A percentile compares a stretch with the other conserved stretches of the same genome.
Evolutionary conservation across 1,140 invertebrate species (phyloP).

Genomic region (Doryteuthis pealeii): DNA sequence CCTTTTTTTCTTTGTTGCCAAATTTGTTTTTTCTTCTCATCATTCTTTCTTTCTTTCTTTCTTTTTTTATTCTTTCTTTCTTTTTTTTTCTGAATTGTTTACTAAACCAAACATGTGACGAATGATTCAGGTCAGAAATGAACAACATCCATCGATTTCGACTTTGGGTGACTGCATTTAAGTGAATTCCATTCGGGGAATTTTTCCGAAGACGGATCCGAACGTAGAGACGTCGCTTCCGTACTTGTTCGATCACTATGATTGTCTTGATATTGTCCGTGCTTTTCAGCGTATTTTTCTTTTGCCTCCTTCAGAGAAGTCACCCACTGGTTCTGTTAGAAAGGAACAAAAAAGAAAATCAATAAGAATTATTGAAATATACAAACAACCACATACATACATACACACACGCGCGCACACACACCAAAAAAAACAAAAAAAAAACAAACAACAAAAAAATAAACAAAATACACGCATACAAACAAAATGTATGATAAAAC

Average conservation of each 20-base stretch:
- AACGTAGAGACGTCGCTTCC: conserved; percentile 16
- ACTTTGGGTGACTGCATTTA: conserved; percentile 27
- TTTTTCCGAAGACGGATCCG: conserved; percentile 13
- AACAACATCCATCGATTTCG: conserved; percentile 36
- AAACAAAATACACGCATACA: too few relatives aligned
- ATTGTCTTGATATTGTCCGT: conserved; percentile 20
- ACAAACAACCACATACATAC: not conserved
- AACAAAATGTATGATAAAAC: too few relatives aligned
- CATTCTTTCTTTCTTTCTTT: not conserved
- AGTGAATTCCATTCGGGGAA: not conserved
- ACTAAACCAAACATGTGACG: not conserved
- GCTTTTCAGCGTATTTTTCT: conserved; percentile 62
- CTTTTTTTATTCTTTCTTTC: not conserved
- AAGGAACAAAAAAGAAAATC: conserved; percentile 14
- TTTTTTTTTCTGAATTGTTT: not conserved
- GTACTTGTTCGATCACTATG: conserved; percentile 6
- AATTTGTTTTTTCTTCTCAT: not conserved
- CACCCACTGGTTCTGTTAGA: conserved; percentile 62
- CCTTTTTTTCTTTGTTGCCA: not conserved
- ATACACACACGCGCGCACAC: not conserved
- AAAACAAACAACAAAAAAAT: too few relatives aligned
- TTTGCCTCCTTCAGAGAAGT: conserved; percentile 63
- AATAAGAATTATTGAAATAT: not conserved
- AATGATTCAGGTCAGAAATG: conserved; percentile 23
- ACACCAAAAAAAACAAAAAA: too few relatives aligned